Base-by-base conservation (phyloP, 2,888 invertebrate genomes). In the Spisula solida region DNA sequence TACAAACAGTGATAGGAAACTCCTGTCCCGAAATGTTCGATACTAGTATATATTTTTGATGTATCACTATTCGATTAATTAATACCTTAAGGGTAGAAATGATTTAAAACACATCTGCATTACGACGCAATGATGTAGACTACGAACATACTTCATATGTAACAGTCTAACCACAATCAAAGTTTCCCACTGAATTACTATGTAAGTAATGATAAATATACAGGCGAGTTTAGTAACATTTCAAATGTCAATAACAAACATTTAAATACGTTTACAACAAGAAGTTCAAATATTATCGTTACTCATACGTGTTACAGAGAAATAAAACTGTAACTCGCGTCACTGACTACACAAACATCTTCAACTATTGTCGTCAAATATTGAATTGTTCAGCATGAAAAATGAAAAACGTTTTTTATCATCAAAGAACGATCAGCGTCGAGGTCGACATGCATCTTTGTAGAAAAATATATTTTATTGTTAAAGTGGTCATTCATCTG, bases 241-340 rank as follows among this genome's bases (percentile, higher is more conserved):
- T 31, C 16, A 75, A 31, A 31, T 75, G 75, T 75, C 75, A 75
- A 75, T 75, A 75, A 34, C 25, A 31, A 34, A 75, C 31, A 75
- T 75, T 70, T 75, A 75, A 31, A 12, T 25, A 18, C 34, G 20
- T 75, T 75, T 75, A 75, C 75, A 75, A 75, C 31, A 75, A 75
- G 75, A 75, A 31, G 75, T 75, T 75, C 75, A 75, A 75, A 75
- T 75, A 75, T 18, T 75, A 31, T 75, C 34, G 31, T 75, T 75
- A 75, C 75, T 75, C 75, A 75, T 75, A 25, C 14, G 16, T 34
- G 6, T 75, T 75, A 34, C 0, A 75, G 34, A 12, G 75, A 75
- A 75, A 75, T 75, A 75, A 29, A 75, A 75, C 31, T 75, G 31
- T 75, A 14, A 16, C 34, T 31, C 75, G 75, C 75, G 31, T 25